A percentile compares a stretch with the other conserved stretches of the same genome.
phyloP scores from a whole-genome alignment of 2,113 vertebrate species.

The Charadrius vociferus region DNA sequence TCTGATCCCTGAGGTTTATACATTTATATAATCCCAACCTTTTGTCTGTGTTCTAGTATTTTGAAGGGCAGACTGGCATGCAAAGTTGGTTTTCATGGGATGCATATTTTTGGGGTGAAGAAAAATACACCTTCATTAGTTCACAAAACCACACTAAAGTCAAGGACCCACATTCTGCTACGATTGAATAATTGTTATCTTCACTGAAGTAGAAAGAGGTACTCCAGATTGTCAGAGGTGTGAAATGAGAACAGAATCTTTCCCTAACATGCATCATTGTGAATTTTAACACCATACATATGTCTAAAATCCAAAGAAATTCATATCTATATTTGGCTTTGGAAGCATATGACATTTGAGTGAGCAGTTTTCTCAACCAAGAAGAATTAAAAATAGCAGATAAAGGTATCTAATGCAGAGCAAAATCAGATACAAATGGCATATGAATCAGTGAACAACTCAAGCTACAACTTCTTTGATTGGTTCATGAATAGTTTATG shows the following conservation, averaged over 20 bases:
- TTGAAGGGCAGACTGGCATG: neutral
- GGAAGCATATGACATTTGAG: constrained; percentile 52
- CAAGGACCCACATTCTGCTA: neutral
- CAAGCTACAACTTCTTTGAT: neutral
- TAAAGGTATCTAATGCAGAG: constrained; percentile 25
- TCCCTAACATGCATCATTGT: constrained; percentile 41
- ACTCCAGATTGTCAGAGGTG: constrained; percentile 47
- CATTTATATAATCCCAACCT: neutral
- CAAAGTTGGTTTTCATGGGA: neutral
- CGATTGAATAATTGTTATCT: neutral
- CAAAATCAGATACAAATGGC: constrained; percentile 32
- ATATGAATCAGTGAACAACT: constrained; percentile 20
- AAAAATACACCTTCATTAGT: neutral
- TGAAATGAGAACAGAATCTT: constrained; percentile 52
- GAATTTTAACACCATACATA: constrained; percentile 57
- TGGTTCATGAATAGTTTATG: neutral
- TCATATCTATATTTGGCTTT: constrained; percentile 53
- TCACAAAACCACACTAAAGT: neutral
- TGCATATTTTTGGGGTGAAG: neutral
- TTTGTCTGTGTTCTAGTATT: neutral
- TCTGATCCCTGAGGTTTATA: neutral
- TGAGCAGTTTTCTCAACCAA: constrained; percentile 37
- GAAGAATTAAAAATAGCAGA: constrained; percentile 51
- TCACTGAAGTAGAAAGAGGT: constrained; percentile 12
- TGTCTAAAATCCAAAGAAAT: constrained; percentile 51